Evolutionary conservation across 2,113 vertebrate species (phyloP).

Genomic region (Nyctereutes procyonoides): DNA sequence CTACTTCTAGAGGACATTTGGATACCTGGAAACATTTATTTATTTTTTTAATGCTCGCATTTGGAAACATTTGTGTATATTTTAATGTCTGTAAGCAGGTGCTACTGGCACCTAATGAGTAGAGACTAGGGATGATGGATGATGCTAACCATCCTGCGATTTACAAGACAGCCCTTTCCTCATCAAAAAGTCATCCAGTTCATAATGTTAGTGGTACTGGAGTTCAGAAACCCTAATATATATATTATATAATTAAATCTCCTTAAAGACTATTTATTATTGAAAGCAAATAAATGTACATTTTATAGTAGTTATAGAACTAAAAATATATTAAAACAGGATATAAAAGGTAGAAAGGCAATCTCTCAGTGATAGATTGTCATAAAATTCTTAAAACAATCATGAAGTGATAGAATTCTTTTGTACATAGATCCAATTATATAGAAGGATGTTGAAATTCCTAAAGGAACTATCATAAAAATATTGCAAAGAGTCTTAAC

Average conservation of each 20-base stretch:
- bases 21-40: neutral
- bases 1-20: neutral
- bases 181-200: neutral
- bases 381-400: neutral
- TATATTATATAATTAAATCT: neutral
- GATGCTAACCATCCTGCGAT: too few species aligned
- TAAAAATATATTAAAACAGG: neutral
- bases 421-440: neutral
- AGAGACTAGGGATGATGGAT: neutral
- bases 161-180: fast-evolving
- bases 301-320: neutral
- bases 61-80: neutral
- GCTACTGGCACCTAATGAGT: neutral
- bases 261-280: neutral
- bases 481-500: neutral
- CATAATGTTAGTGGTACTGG: neutral
- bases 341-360: neutral
- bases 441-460: neutral
- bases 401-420: neutral
- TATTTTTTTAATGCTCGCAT: neutral
- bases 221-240: neutral
- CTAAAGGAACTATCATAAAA: neutral
- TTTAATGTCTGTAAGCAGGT: neutral
- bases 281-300: neutral
- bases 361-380: neutral